Evolutionary conservation across 2,888 invertebrate genomes (phyloP), one percentile per base, ranked within the genome.

Genomic region (Rhorus exstirpatorius): DNA sequence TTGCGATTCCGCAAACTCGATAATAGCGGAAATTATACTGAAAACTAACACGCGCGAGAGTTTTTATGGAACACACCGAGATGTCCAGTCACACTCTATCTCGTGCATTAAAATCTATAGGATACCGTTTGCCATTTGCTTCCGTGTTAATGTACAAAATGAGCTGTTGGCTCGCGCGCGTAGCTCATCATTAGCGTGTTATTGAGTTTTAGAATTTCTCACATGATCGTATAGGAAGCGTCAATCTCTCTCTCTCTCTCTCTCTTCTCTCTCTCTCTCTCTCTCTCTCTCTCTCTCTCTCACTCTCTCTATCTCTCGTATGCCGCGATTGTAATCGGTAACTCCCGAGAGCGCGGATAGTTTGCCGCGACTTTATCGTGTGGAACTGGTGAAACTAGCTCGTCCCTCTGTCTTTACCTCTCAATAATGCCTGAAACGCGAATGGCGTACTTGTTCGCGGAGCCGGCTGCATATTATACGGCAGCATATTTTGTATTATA

Each of bases 281-380:
- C 8, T 60, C 17, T 17, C 19, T 19, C 17, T 7, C 31, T 17
- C 17, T 26, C 7, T 60, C 41, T 63, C 7, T 31, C 26, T 38
- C 8, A 31, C 17, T 17, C 19, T 19, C 17, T 7, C 31, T 17
- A 10, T 26, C 7, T 60, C 41, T 63, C 7, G 17, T 21, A 38
- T 49, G 10, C 19, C 12, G 31, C 53, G 63, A 79, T 77, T 51
- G 72, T 41, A 71, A 65, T 65, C 71, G 46, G 17, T 26, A 65
- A 79, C 24, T 79, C 71, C 49, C 21, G 78, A 78, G 71, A 71
- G 78, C 58, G 71, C 55, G 61, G 71, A 63, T 63, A 55, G 63
- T 63, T 58, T 31, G 53, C 14, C 46, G 61, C 26, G 70, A 63
- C 70, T n/a, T 71, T 61, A 61, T 74, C 79, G 74, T 44, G 60